These are phyloP conservation scores for Procambarus clarkii DNA, from an alignment of 1,140 invertebrate genomes.

Conservation along the genomic window DNA sequence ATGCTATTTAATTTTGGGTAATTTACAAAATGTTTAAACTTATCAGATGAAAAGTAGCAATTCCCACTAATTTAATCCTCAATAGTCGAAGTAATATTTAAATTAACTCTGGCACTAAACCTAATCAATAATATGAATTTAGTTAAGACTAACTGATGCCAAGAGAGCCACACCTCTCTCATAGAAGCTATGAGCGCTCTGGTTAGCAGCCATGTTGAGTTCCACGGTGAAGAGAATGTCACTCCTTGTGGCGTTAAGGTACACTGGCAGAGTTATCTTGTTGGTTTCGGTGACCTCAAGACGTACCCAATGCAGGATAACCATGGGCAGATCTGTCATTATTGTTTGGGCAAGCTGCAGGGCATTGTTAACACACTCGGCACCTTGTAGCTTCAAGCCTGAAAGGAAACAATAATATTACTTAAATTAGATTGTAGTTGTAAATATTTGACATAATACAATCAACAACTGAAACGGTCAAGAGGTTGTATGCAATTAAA, in stretches of 20 bases:
- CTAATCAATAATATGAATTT: slow-evolving; percentile 72
- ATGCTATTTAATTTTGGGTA: no score
- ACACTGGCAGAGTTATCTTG: slow-evolving; percentile 94
- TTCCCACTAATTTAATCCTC: no score
- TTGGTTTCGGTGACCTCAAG: slow-evolving; percentile 73
- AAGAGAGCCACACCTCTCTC: slow-evolving; percentile 97
- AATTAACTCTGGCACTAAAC: no score
- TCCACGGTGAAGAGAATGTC: slow-evolving; percentile 97
- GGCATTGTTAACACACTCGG: slow-evolving; percentile 92
- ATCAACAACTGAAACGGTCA: no score
- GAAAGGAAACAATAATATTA: slow-evolving; percentile 63
- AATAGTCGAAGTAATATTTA: no score
- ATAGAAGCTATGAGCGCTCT: slow-evolving; percentile 94
- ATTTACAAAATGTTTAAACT: no score
- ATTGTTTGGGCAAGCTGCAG: slow-evolving; percentile 94
- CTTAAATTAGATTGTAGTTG: no score
- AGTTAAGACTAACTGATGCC: slow-evolving; percentile 92
- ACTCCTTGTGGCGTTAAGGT: slow-evolving; percentile 95
- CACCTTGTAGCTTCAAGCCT: slow-evolving; percentile 95
- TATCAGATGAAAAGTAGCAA: no score
- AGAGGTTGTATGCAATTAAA: no score
- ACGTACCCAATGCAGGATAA: slow-evolving; percentile 80
- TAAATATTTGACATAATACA: no score
- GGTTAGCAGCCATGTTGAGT: slow-evolving; percentile 89
- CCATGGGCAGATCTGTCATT: slow-evolving; percentile 93